A percentile compares a stretch with the other conserved stretches of the same genome.
Evolutionary conservation across 2,113 vertebrate genomes (phyloP).

Genomic region (Cromileptes altivelis): DNA sequence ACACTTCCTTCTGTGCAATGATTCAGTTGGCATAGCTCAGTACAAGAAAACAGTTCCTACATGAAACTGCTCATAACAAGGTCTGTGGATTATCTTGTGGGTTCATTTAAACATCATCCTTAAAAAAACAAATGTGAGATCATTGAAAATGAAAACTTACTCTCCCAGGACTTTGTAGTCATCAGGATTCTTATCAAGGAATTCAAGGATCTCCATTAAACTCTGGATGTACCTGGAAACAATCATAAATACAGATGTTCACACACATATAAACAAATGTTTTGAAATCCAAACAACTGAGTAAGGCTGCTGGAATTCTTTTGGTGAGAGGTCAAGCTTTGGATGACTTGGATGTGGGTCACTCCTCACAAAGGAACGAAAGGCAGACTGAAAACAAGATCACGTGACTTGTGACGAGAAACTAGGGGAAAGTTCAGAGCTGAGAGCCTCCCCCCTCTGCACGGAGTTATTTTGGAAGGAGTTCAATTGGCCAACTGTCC

Average conservation of each 20-base stretch:
- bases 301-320: neutral
- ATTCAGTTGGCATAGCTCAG: too few relatives aligned
- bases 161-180: conserved; percentile 89
- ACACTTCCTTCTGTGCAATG: too few relatives aligned
- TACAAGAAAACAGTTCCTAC: too few relatives aligned
- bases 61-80: too few relatives aligned
- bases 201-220: conserved; percentile 94
- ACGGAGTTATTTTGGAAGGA: conserved; percentile 21
- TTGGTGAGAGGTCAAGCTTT: neutral
- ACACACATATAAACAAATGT: neutral
- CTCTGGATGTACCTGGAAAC: conserved; percentile 93
- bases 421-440: conserved; percentile 80
- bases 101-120: neutral
- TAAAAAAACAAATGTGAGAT: neutral
- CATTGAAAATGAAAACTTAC: conserved; percentile 82
- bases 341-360: neutral
- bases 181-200: conserved; percentile 91
- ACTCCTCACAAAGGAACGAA: neutral
- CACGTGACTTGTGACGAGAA: conserved; percentile 43
- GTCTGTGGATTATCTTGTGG: too few relatives aligned
- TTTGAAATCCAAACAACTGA: neutral
- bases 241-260: neutral
- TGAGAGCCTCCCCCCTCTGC: neutral
- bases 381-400: conserved; percentile 23
- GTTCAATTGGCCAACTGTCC: conserved; percentile 42